These are phyloP conservation scores for Gari tellinella DNA, from an alignment of 2,888 invertebrate genomes.

Conservation along the genomic window DNA sequence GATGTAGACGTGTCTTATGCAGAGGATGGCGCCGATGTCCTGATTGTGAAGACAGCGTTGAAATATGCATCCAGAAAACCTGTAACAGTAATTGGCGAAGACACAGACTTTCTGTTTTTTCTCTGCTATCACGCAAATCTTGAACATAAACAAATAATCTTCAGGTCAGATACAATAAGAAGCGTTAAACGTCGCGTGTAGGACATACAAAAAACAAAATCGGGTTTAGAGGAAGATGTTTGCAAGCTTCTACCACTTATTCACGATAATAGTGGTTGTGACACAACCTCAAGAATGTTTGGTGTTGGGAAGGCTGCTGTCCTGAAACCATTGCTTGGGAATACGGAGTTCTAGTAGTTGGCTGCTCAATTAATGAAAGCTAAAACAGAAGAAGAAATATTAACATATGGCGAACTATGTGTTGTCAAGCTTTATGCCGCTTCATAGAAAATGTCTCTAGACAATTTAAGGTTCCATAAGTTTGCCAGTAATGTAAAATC, in stretches of 20 bases:
- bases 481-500: constrained; percentile 43
- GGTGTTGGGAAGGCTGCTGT: constrained; percentile 45
- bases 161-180: constrained; percentile 6
- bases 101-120: constrained; percentile 30
- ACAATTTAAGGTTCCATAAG: constrained; percentile 36
- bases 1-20: constrained; percentile 9
- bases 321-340: constrained; percentile 6
- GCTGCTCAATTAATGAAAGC: not conserved
- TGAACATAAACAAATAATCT: not conserved
- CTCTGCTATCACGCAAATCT: not conserved
- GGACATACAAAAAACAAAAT: constrained; percentile 44
- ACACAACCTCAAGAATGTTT: constrained; percentile 53
- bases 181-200: constrained; percentile 20
- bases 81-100: constrained; percentile 9
- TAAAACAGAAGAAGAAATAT: not conserved
- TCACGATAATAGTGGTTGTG: constrained; percentile 58
- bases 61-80: not conserved
- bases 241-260: constrained; percentile 38
- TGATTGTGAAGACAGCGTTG: constrained; percentile 19
- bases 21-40: constrained; percentile 16
- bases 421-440: constrained; percentile 34
- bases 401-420: not conserved
- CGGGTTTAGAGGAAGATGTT: constrained; percentile 23
- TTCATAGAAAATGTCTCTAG: constrained; percentile 12
- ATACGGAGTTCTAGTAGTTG: not conserved